A percentile compares a stretch with the other conserved stretches of the same genome.
Evolutionary conservation across 2,888 invertebrate species (phyloP).

Genomic region (Hoplodrina ambigua): DNA sequence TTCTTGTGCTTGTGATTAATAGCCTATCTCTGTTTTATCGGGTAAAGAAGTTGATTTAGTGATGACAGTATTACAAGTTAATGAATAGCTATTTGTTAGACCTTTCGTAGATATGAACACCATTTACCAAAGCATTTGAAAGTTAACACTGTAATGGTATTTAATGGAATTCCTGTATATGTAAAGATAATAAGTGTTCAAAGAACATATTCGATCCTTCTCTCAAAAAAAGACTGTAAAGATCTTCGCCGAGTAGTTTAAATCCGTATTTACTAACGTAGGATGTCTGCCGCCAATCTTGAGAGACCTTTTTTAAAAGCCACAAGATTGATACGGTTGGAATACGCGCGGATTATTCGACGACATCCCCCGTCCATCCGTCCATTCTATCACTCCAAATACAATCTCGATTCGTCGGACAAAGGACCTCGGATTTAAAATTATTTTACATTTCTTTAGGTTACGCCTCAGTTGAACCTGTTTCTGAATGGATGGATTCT

Average conservation of each 20-base stretch:
- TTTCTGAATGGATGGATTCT: constrained; percentile 49
- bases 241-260: constrained; percentile 10
- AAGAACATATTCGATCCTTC: background rate
- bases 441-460: constrained; percentile 57
- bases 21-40: constrained; percentile 45
- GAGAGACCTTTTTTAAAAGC: constrained; percentile 61
- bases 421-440: constrained; percentile 49
- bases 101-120: constrained; percentile 40
- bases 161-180: background rate
- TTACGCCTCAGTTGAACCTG: constrained; percentile 45
- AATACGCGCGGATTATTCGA: constrained; percentile 62
- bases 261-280: constrained; percentile 33
- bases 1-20: constrained; percentile 59
- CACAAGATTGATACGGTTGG: constrained; percentile 67
- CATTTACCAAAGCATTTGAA: constrained; percentile 29
- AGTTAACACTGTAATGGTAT: background rate
- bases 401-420: constrained; percentile 34
- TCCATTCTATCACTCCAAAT: constrained; percentile 61
- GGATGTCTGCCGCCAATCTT: constrained; percentile 61
- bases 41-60: constrained; percentile 47
- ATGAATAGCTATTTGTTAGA: constrained; percentile 47
- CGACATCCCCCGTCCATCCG: constrained; percentile 59
- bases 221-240: constrained; percentile 8
- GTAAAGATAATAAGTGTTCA: background rate
- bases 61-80: constrained; percentile 39